Evolutionary conservation across 2,797 vertebrate species (phyloP), one percentile per base, ranked within the genome.

Genomic region (Gouania willdenowi): DNA sequence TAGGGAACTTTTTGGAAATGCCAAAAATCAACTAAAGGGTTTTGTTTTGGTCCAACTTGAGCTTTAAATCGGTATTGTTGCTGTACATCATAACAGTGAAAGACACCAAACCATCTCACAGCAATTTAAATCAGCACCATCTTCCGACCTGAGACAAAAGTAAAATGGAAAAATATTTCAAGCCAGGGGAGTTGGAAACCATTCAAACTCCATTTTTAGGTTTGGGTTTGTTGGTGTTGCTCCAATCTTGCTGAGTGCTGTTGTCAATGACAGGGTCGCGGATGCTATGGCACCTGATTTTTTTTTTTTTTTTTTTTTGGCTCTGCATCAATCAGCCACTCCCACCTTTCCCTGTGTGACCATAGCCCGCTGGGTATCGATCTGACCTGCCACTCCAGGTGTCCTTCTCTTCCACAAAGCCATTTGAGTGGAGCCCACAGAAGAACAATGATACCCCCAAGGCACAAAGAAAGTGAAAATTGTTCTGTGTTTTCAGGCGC

Each of bases 231-330:
- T 52, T 46, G 62, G 26, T 35, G 45, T 55, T 38, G 44, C 50
- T 43, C 46, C 53, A 54, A 65, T 77, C 61, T 48, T 1, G 34
- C 2, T 37, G 34, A 21, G 68, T 46, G 36, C 45, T 17, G 9
- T 57, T 58, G 65, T 72, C 74, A 66, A 50, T 54, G 58, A 59
- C 28, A 34, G 43, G 73, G 69, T 63, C 65, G 11, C 15, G 53
- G 38, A 6, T 24, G 4, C 46, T 64, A 59, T 45, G 34, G 50
- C 45, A 6, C 19, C 22, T 17, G 1, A 39, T 66, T 62, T 77
- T 71, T 79, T 79, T 66, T 34, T 32, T 17, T 1, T 39, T 66
- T 62, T 77, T 71, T 79, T 79, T 66, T 34, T 32, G 53, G 53
- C 45, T 48, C 38, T 50, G 50, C 48, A 55, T 66, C 59, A 70